Percentiles rank a stretch among this genome's conserved stretches.
These are phyloP conservation scores for Enteromius viviparus DNA, from an alignment of 2,797 vertebrate species.

Conservation along the genomic window DNA sequence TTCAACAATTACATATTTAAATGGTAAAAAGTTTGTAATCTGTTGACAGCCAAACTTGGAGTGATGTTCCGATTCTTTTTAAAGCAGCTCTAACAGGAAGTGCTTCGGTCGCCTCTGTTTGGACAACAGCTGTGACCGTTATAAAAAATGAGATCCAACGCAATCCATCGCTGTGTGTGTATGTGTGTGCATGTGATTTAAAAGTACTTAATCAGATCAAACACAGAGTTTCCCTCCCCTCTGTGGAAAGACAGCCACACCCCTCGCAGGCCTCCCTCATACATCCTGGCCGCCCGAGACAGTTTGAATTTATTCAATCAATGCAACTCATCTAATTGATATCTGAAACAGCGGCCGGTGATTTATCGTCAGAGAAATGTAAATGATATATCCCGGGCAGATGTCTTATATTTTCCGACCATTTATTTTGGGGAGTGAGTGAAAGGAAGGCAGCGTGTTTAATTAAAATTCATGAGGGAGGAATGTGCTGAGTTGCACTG, in stretches of 20 bases:
- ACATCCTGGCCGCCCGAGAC: constrained; percentile 35
- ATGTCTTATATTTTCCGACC: constrained; percentile 93
- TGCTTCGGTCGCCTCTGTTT: constrained; percentile 9
- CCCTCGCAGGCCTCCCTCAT: constrained; percentile 32
- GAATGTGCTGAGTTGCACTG: constrained; percentile 85
- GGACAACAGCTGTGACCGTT: neutral
- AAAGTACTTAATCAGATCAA: constrained; percentile 48
- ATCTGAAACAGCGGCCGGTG: constrained; percentile 68
- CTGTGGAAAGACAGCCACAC: constrained; percentile 33
- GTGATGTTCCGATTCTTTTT: neutral
- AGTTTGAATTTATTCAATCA: constrained; percentile 53
- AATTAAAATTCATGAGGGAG: constrained; percentile 91
- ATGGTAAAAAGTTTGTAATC: neutral
- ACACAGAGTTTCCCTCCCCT: constrained; percentile 27
- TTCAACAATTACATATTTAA: neutral
- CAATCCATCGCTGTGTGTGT: constrained; percentile 19
- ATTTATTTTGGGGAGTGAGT: constrained; percentile 83
- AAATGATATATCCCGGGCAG: constrained; percentile 88
- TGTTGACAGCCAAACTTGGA: neutral
- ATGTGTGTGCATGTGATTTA: constrained; percentile 30
- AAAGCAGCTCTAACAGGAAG: constrained; percentile 13
- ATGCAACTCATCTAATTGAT: constrained; percentile 60
- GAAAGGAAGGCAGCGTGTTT: constrained; percentile 68
- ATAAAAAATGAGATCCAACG: constrained; percentile 24
- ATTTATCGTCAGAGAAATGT: constrained; percentile 89